Percentiles rank a stretch among this genome's conserved stretches.
Evolutionary conservation across 23 tunicate species (phyloP).

Genomic region (Trididemnum miniatum): DNA sequence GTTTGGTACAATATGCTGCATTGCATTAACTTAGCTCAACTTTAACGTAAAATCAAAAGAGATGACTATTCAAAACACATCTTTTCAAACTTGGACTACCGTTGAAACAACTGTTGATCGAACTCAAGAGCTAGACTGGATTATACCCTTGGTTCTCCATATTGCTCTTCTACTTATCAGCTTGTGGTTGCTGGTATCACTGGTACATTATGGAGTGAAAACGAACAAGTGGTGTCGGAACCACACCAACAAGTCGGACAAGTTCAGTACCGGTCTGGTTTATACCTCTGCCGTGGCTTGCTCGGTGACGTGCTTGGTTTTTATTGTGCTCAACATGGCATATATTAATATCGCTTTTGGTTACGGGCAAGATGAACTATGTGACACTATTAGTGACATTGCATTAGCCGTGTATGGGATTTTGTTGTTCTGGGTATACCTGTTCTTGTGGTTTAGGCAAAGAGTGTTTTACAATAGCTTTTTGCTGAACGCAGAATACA

Average conservation of each 20-base stretch:
- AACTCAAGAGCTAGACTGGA: not conserved
- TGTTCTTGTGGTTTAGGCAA: conserved; percentile 23
- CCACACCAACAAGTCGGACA: not conserved
- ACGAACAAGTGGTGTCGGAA: not conserved
- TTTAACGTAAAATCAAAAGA: no score
- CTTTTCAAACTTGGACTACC: no score
- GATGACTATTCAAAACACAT: no score
- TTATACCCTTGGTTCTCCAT: not conserved
- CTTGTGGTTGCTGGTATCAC: not conserved
- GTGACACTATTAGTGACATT: not conserved
- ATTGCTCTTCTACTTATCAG: not conserved
- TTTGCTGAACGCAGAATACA: not conserved
- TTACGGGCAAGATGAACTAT: not conserved
- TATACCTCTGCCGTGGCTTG: conserved; percentile 6
- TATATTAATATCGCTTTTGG: not conserved
- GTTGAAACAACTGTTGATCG: no score
- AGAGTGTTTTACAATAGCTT: conserved; percentile 24
- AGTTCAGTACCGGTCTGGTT: not conserved
- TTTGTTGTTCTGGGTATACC: not conserved
- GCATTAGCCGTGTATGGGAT: not conserved
- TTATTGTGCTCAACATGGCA: not conserved
- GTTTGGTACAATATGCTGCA: no score
- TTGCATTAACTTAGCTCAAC: no score
- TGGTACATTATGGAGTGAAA: conserved; percentile 11
- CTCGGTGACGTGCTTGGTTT: not conserved